Evolutionary conservation across 1,140 invertebrate species (phyloP).

Genomic region (Papilio polytes): DNA sequence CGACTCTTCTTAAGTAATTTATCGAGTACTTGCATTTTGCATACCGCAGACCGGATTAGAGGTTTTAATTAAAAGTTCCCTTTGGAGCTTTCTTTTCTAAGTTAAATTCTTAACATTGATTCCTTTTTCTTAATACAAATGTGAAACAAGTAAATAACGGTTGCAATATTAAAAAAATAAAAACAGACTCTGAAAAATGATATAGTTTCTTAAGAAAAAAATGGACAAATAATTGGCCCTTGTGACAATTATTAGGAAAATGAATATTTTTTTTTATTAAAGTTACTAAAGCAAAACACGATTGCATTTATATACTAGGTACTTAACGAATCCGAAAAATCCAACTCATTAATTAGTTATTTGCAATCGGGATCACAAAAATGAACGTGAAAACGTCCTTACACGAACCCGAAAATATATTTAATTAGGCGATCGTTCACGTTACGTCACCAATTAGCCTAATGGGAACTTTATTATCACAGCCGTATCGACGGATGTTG

Average conservation of each 20-base stretch:
- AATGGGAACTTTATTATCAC: constrained; percentile 38
- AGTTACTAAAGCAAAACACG: no score
- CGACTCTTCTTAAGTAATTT: constrained; percentile 36
- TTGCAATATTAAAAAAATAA: no score
- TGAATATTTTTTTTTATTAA: no score
- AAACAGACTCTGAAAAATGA: no score
- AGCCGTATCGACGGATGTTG: constrained; percentile 37
- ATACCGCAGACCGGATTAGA: neutral
- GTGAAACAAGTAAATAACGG: no score
- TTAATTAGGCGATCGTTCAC: constrained; percentile 32
- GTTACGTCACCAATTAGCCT: constrained; percentile 24
- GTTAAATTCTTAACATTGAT: neutral
- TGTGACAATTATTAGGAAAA: no score
- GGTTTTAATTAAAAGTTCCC: constrained; percentile 18
- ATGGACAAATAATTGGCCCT: no score
- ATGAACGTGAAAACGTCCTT: no score
- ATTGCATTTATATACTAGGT: neutral
- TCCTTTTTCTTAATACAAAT: neutral
- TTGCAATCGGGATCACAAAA: neutral
- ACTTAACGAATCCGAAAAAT: neutral
- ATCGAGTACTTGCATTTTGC: constrained; percentile 32
- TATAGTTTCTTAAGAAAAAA: no score
- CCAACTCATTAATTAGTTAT: neutral
- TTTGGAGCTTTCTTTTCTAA: constrained; percentile 11
- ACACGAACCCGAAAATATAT: constrained; percentile 24